Percentiles rank a stretch among this genome's conserved stretches.
phyloP scores from a whole-genome alignment of 2,113 vertebrate genomes.

The Maccullochella peelii region DNA sequence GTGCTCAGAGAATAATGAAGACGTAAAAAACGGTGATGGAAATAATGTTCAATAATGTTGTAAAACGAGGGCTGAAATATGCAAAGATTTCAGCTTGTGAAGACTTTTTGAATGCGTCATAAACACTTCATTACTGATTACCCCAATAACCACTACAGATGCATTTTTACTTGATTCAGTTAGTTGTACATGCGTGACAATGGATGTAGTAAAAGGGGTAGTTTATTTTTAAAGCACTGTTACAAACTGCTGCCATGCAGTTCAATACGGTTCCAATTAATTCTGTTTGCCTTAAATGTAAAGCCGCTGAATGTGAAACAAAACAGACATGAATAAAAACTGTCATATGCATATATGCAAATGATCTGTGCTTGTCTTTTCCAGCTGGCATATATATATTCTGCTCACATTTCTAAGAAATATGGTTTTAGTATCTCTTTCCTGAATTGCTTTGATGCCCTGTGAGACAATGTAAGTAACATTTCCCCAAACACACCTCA shows the following conservation, averaged over 20 bases:
- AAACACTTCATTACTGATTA: not conserved
- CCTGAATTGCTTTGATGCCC: not conserved
- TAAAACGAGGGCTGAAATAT: not conserved
- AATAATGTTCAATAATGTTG: too few species aligned
- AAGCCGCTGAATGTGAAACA: constrained; percentile 11
- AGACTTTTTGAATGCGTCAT: not conserved
- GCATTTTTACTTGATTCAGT: not conserved
- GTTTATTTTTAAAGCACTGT: not conserved
- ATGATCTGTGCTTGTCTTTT: constrained; percentile 25
- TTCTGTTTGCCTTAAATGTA: not conserved
- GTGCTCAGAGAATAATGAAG: too few species aligned
- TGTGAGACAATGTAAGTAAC: not conserved
- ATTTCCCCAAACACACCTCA: not conserved
- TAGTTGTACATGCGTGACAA: too few species aligned
- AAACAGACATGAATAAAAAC: not conserved
- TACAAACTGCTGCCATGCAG: not conserved
- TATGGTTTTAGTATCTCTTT: not conserved
- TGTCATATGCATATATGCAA: constrained; percentile 32
- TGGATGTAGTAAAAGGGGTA: not conserved
- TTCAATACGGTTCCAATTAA: not conserved
- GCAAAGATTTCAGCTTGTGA: not conserved
- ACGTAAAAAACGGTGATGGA: too few species aligned
- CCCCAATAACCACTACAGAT: too few species aligned
- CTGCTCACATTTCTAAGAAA: constrained; percentile 1
- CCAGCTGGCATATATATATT: not conserved